Evolutionary conservation across 2,113 vertebrate genomes (phyloP).

Genomic region (Lepisosteus oculatus): DNA sequence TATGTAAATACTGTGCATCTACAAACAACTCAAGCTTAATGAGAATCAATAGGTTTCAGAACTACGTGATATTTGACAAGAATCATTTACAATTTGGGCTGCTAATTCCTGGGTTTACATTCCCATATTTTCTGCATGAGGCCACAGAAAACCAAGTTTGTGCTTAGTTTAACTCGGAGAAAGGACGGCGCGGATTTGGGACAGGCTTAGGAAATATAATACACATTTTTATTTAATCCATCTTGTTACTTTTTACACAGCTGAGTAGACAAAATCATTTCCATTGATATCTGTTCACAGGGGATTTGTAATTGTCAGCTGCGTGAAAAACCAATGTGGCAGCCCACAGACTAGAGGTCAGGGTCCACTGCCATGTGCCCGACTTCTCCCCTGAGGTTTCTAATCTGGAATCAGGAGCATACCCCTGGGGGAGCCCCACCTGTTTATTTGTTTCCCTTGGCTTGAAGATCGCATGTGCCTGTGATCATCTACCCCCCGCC

Average conservation of each 20-base stretch:
- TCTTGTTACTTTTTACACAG: conserved; percentile 11
- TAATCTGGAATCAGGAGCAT: conserved; percentile 23
- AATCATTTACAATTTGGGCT: no score
- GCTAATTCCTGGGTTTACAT: no score
- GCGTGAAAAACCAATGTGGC: not conserved
- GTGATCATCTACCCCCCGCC: conserved; percentile 15
- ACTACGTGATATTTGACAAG: no score
- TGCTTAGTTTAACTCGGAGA: not conserved
- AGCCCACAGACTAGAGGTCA: not conserved
- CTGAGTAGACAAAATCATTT: conserved; percentile 1
- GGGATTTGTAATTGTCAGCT: conserved; percentile 2
- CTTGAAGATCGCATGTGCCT: conserved; percentile 14
- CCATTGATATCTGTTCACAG: not conserved
- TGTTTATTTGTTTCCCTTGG: conserved; percentile 22
- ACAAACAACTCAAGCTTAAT: no score
- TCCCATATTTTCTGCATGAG: no score
- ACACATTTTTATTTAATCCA: conserved; percentile 34
- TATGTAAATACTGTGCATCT: no score
- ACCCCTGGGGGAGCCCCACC: conserved; percentile 20
- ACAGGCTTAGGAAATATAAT: conserved; percentile 34
- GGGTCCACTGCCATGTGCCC: conserved; percentile 15
- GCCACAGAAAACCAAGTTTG: no score
- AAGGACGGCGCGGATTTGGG: not conserved
- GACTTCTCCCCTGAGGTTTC: conserved; percentile 30
- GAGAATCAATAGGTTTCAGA: no score